A percentile compares a stretch with the other conserved stretches of the same genome.
Conservation (phyloP, 2,888 invertebrate genomes). For the Tanytarsus gracilentus region DNA sequence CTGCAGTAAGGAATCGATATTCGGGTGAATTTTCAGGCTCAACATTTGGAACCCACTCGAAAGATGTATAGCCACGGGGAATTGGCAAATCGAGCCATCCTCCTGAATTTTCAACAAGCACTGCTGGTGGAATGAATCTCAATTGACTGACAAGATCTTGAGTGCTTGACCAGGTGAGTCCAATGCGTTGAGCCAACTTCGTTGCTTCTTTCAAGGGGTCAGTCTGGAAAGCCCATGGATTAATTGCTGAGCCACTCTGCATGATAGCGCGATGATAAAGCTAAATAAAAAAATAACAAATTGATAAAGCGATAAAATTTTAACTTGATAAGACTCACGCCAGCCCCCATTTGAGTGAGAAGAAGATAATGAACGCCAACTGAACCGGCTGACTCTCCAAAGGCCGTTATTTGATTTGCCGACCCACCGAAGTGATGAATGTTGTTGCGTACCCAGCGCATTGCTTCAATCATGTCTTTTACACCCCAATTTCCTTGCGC, state of each 20-base stretch:
- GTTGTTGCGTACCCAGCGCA: slow-evolving; percentile 55
- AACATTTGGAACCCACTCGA: slow-evolving; percentile 29
- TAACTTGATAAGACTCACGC: not conserved
- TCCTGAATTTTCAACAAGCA: slow-evolving; percentile 3
- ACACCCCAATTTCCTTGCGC: slow-evolving; percentile 62
- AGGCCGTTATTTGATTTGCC: slow-evolving; percentile 54
- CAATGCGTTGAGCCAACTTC: slow-evolving; percentile 49
- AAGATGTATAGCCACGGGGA: slow-evolving; percentile 28
- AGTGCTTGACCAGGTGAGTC: slow-evolving; percentile 49
- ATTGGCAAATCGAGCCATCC: slow-evolving; percentile 23
- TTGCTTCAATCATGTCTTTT: slow-evolving; percentile 58
- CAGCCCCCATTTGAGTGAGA: slow-evolving; percentile 15
- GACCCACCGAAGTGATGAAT: slow-evolving; percentile 61
- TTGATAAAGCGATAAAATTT: not conserved
- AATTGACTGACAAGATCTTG: slow-evolving; percentile 26
- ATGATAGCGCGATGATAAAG: slow-evolving; percentile 55
- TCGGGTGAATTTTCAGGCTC: slow-evolving; percentile 27
- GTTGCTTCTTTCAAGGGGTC: slow-evolving; percentile 51
- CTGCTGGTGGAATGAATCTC: slow-evolving; percentile 8
- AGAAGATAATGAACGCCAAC: slow-evolving; percentile 30
- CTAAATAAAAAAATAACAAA: not conserved
- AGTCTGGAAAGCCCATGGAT: slow-evolving; percentile 50
- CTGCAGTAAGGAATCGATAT: slow-evolving; percentile 25
- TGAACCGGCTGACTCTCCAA: slow-evolving; percentile 41
- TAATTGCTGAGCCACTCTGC: slow-evolving; percentile 55